Percentiles rank a stretch among this genome's conserved stretches.
phyloP scores from a whole-genome alignment of 2,113 vertebrate species.

The Taurulus bubalis region DNA sequence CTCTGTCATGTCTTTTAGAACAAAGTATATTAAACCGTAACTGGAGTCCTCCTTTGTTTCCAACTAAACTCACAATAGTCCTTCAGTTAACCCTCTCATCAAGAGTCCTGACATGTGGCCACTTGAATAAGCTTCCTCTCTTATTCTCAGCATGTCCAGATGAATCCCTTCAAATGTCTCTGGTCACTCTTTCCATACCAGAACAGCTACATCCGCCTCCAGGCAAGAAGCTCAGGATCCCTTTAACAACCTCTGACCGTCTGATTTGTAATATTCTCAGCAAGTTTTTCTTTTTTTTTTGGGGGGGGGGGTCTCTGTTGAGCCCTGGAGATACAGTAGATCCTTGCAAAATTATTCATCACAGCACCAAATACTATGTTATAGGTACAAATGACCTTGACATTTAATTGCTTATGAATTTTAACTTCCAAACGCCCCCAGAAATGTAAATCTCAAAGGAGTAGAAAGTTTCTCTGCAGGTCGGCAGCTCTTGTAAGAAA shows the following conservation, averaged over 20 bases:
- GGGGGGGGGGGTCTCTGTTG: neutral
- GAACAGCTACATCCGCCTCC: constrained; percentile 6
- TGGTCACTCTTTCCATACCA: constrained; percentile 4
- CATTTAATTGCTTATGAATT: constrained; percentile 13
- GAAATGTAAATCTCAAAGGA: neutral
- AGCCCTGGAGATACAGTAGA: neutral
- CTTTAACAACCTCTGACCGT: neutral
- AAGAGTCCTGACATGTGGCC: neutral
- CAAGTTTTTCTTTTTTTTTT: neutral
- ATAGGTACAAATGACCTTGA: neutral
- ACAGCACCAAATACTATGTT: neutral
- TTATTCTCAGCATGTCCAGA: neutral
- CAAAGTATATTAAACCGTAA: neutral
- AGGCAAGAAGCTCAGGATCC: neutral
- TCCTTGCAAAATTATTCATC: neutral
- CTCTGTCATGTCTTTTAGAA: neutral
- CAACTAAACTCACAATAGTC: neutral
- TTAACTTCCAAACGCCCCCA: neutral
- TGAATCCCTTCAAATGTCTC: neutral
- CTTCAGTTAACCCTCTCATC: neutral
- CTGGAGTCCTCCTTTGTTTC: neutral
- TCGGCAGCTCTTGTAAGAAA: neutral
- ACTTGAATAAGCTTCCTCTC: neutral
- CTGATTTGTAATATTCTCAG: neutral
- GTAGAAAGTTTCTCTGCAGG: neutral